Percentiles rank a stretch among this genome's conserved stretches.
Conservation (phyloP, 1,140 invertebrate genomes). For the Aricia agestis region DNA sequence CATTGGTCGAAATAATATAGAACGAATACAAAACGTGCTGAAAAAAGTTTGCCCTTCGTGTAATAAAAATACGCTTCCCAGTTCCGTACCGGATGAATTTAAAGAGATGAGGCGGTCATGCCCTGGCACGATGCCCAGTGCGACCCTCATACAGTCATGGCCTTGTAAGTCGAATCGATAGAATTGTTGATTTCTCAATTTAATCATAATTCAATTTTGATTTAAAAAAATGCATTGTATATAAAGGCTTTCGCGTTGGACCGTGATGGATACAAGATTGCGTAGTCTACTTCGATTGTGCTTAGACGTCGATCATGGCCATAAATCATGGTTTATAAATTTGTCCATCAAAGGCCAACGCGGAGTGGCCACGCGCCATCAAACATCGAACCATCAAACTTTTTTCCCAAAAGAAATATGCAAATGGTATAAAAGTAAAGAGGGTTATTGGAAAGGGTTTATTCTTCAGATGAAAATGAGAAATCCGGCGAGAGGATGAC, state of each 20-base stretch:
- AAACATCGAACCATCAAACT: background rate
- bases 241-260: too few species aligned
- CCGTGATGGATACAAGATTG: too few species aligned
- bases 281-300: too few species aligned
- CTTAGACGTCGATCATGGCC: too few species aligned
- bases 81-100: constrained; percentile 7
- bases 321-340: too few species aligned
- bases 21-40: background rate
- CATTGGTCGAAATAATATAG: background rate
- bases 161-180: constrained; percentile 11
- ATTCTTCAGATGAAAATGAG: constrained; percentile 49
- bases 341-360: too few species aligned
- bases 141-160: constrained; percentile 11
- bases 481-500: constrained; percentile 73
- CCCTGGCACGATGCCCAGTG: constrained; percentile 7
- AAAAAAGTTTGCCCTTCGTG: constrained; percentile 12
- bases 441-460: constrained; percentile 20
- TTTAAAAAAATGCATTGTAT: background rate
- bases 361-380: background rate
- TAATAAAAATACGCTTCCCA: constrained; percentile 2
- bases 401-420: background rate
- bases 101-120: constrained; percentile 12
- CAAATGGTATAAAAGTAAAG: too few species aligned
- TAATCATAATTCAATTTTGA: background rate
- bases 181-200: constrained; percentile 10